Conservation (phyloP, 2,888 invertebrate genomes). For the Abrostola triplasia region DNA sequence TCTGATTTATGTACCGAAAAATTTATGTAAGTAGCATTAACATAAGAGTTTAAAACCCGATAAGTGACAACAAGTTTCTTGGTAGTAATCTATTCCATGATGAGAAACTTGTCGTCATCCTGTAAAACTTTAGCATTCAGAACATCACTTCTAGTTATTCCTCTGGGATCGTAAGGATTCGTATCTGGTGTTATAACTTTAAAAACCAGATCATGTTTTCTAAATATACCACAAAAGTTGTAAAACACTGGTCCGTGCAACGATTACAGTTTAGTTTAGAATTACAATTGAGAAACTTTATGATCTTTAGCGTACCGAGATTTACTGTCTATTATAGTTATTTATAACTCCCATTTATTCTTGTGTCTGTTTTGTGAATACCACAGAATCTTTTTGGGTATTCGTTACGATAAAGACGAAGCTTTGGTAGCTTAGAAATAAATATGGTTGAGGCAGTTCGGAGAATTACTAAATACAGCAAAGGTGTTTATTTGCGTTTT, state of each 20-base stretch:
- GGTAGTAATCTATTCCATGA: no score
- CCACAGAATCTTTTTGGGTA: constrained; percentile 18
- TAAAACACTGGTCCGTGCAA: constrained; percentile 34
- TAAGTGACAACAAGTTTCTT: no score
- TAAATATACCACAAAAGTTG: constrained; percentile 32
- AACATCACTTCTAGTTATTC: background rate
- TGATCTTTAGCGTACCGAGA: constrained; percentile 27
- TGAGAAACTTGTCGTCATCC: no score
- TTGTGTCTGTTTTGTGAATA: constrained; percentile 40
- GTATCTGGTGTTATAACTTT: background rate
- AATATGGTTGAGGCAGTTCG: constrained; percentile 30
- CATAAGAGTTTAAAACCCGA: no score
- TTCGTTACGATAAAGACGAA: constrained; percentile 20
- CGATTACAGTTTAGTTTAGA: constrained; percentile 30
- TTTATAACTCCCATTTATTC: constrained; percentile 33
- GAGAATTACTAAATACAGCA: constrained; percentile 12
- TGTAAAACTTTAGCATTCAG: background rate
- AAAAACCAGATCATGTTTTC: constrained; percentile 3
- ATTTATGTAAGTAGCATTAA: no score
- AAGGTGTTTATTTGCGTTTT: background rate
- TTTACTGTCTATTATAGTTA: constrained; percentile 30
- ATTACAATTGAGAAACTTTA: constrained; percentile 42
- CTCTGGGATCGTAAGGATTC: background rate
- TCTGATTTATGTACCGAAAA: no score
- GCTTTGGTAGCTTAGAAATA: constrained; percentile 31